Conservation (phyloP, 2,113 vertebrate genomes). For the Chamaetylas fuelleborni region DNA sequence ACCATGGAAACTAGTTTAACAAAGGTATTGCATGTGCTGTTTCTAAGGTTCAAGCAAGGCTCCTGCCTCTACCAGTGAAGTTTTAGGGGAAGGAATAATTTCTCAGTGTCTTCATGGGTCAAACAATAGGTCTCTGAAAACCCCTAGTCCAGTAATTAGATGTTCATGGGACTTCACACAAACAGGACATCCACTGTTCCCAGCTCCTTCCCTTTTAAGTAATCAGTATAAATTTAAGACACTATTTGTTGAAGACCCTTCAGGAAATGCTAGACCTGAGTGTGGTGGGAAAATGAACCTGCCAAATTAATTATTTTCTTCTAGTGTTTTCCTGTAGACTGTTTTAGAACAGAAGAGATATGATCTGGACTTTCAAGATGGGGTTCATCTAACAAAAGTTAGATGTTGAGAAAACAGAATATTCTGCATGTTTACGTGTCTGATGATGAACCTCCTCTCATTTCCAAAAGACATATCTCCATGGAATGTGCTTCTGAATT, state of each 20-base stretch:
- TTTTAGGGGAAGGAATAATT: background rate
- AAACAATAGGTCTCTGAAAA: background rate
- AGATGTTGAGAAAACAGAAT: background rate
- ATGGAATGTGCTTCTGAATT: background rate
- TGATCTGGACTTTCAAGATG: background rate
- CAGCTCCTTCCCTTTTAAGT: background rate
- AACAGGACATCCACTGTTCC: background rate
- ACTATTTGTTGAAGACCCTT: background rate
- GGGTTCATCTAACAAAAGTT: background rate
- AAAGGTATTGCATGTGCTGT: constrained; percentile 19
- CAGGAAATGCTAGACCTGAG: background rate
- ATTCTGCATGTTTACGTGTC: background rate
- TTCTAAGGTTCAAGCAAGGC: background rate
- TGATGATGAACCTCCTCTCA: background rate
- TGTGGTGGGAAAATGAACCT: background rate
- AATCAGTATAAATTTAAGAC: background rate
- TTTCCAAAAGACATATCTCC: background rate
- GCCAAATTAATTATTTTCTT: background rate
- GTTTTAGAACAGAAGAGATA: background rate
- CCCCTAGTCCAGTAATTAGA: background rate
- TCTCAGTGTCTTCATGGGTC: background rate
- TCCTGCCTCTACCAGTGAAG: background rate
- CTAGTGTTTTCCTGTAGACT: background rate
- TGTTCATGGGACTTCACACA: background rate
- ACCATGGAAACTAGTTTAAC: constrained; percentile 56